Base-by-base conservation (phyloP, 1,140 invertebrate genomes). In the Drosophila punjabiensis region DNA sequence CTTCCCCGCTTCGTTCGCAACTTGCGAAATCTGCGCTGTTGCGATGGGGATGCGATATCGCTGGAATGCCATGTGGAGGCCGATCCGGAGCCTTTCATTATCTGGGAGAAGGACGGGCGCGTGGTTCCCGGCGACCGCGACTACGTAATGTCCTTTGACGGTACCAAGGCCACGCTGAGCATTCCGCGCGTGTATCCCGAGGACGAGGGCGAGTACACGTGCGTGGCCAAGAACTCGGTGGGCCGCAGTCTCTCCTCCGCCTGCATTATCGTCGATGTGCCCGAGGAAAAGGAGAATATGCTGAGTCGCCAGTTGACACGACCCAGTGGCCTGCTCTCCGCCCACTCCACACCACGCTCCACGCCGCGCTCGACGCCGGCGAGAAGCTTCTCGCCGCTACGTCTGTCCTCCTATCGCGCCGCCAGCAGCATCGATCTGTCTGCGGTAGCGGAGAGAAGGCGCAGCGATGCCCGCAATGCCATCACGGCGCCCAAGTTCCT, bases 181-280 rank as follows among this genome's bases (percentile, higher is more conserved):
- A 98, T 98, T 80, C 94, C 95, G 11, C 95, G 96, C 62, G 96
- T 97, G 18, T 96, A 96, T 79, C 96, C 97, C 1, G 97, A 98
- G 87, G 97, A 98, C 91, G 96, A 97, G 82, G 97, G 97, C n/a
- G 96, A 97, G 79, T 98, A 98, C 92, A 96, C 95, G 1, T 98
- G 97, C 85, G 95, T 97, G 52, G 97, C 96, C 9, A 95, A 95
- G 79, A 98, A 98, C 90, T 95, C 95, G 68, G 94, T 97, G 55
- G 97, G 97, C 48, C 96, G 96, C 89, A 96, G 96, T 0, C 95
- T 95, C 45, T 97, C 96, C 4, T 97, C 96, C 2, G 96, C 97
- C 6, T 97, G 96, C 88, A 94, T 98, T 7, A 95, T 97, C 30
- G 96, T 98, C 11, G 96, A 97, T 93, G 96, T 97, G 32, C 96